Evolutionary conservation across 2,888 invertebrate genomes (phyloP).

Genomic region (Calliphora vomitoria): DNA sequence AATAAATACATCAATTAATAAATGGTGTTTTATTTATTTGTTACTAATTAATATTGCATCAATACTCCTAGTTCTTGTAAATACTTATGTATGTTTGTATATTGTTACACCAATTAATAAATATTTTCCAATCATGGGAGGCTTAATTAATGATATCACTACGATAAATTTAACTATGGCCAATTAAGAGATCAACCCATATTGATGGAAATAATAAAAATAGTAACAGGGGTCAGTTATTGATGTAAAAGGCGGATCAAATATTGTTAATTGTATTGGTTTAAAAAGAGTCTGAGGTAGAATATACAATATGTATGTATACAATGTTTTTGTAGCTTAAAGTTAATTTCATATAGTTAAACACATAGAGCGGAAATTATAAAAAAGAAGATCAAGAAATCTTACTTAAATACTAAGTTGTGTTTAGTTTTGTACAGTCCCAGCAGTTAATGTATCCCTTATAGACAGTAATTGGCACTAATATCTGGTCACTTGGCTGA

Average conservation of each 20-base stretch:
- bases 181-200: background rate
- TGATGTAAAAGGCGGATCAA: background rate
- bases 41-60: slow-evolving; percentile 42
- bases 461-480: no score
- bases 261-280: background rate
- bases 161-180: background rate
- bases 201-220: background rate
- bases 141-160: slow-evolving; percentile 13
- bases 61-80: background rate
- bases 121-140: background rate
- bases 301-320: no score
- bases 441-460: no score
- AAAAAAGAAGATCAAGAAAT: no score
- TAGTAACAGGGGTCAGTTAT: background rate
- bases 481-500: no score
- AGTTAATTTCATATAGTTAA: no score
- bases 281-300: background rate
- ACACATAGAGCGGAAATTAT: no score
- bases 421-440: no score
- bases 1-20: slow-evolving; percentile 20
- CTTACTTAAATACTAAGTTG: no score
- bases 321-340: no score
- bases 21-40: background rate
- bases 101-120: slow-evolving; percentile 1
- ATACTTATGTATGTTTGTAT: background rate